Conservation (phyloP, 2,113 vertebrate genomes). For the Indri indri region DNA sequence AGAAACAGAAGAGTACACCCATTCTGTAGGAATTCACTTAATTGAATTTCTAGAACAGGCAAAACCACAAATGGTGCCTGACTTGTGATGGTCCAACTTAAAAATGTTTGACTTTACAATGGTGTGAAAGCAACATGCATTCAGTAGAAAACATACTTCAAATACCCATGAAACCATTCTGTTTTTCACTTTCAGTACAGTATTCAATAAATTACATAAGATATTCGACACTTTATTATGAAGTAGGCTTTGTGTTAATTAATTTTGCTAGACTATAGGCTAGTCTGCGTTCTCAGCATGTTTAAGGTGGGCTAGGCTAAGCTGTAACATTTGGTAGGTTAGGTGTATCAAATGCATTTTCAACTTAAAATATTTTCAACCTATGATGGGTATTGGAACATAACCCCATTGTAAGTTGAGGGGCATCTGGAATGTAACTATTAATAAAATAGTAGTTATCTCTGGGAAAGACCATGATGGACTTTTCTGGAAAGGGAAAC, state of each 20-base stretch:
- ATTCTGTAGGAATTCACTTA: too few relatives aligned
- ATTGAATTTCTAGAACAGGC: neutral
- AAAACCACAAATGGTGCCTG: neutral
- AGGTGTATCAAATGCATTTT: neutral
- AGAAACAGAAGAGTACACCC: neutral
- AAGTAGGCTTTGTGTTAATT: neutral
- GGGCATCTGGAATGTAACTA: neutral
- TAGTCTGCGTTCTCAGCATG: neutral
- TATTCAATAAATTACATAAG: too few relatives aligned
- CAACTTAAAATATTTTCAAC: neutral
- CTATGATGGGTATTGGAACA: neutral
- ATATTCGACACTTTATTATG: neutral
- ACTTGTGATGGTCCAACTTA: neutral
- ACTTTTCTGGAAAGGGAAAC: neutral
- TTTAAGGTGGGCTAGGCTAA: neutral
- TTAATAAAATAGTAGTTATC: neutral
- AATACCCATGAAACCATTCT: neutral
- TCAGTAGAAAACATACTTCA: neutral
- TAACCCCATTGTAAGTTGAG: neutral
- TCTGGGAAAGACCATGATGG: neutral
- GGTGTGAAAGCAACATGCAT: neutral
- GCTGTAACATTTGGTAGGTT: neutral
- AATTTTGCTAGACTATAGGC: neutral
- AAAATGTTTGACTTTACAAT: neutral
- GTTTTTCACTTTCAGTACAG: neutral